Conservation (phyloP, 2,797 vertebrate species). For the Hippopotamyrus pictus region DNA sequence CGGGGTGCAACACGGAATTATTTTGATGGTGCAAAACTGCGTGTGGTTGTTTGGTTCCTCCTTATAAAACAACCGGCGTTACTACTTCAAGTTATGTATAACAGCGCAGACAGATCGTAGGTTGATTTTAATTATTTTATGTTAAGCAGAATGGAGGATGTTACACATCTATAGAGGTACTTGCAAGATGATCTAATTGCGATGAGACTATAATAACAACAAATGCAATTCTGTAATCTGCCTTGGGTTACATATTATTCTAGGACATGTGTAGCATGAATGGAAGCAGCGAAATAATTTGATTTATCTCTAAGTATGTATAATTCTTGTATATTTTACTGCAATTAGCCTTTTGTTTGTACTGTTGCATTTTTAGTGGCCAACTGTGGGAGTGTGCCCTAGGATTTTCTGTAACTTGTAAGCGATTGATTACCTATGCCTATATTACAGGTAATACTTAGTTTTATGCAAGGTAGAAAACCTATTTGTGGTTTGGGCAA, state of each 20-base stretch:
- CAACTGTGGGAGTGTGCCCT: neutral
- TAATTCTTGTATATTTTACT: neutral
- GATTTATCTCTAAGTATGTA: neutral
- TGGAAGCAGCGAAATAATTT: neutral
- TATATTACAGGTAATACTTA: neutral
- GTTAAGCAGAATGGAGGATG: neutral
- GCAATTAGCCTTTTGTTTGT: neutral
- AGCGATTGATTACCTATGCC: neutral
- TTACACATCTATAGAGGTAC: neutral
- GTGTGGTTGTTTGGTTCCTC: neutral
- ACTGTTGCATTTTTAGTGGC: neutral
- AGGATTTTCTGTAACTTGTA: neutral
- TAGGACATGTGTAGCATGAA: neutral
- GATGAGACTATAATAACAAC: neutral
- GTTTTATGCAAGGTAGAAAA: neutral
- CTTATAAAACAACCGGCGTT: neutral
- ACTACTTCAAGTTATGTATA: neutral
- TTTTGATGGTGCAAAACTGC: slow-evolving; percentile 1
- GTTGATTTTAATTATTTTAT: neutral
- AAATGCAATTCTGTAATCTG: neutral
- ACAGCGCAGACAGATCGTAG: neutral
- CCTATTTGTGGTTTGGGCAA: neutral
- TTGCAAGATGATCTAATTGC: neutral
- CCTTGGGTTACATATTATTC: neutral
- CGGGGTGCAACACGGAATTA: neutral